A percentile compares a stretch with the other conserved stretches of the same genome.
These are phyloP conservation scores for Panzeria rudis DNA, from an alignment of 2,888 invertebrate species.

Conservation along the genomic window DNA sequence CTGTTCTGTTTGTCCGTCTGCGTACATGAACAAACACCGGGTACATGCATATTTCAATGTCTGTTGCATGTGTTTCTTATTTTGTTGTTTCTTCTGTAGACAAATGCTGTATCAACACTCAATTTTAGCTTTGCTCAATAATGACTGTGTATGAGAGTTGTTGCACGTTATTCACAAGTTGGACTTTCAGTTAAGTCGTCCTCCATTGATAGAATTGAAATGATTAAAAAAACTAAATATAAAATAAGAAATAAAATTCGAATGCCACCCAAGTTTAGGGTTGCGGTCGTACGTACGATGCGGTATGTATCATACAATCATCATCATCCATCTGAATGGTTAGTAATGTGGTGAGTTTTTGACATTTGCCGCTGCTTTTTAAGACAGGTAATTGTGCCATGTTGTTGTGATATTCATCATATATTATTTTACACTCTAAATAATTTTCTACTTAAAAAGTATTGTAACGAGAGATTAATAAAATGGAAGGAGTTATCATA, in stretches of 20 bases:
- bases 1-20: conserved; percentile 27
- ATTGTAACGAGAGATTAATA: neutral
- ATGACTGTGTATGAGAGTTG: conserved; percentile 1
- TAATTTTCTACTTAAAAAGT: conserved; percentile 29
- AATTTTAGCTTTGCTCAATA: conserved; percentile 31
- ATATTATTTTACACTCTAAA: conserved; percentile 54
- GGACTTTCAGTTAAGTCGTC: conserved; percentile 40
- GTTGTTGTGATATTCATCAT: conserved; percentile 54
- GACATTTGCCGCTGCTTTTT: conserved; percentile 63
- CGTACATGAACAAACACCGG: neutral
- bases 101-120: conserved; percentile 61
- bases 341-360: conserved; percentile 67
- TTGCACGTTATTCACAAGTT: conserved; percentile 31
- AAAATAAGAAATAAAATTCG: conserved; percentile 69
- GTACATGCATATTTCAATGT: conserved; percentile 9
- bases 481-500: neutral
- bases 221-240: conserved; percentile 53
- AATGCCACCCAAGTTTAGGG: conserved; percentile 72
- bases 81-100: conserved; percentile 37
- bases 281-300: conserved; percentile 51
- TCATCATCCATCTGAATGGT: conserved; percentile 59
- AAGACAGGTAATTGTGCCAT: conserved; percentile 55
- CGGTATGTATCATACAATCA: conserved; percentile 30
- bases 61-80: conserved; percentile 42
- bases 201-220: conserved; percentile 60